phyloP scores from a whole-genome alignment of 2,888 invertebrate genomes.

The Acanthacorydalis orientalis region DNA sequence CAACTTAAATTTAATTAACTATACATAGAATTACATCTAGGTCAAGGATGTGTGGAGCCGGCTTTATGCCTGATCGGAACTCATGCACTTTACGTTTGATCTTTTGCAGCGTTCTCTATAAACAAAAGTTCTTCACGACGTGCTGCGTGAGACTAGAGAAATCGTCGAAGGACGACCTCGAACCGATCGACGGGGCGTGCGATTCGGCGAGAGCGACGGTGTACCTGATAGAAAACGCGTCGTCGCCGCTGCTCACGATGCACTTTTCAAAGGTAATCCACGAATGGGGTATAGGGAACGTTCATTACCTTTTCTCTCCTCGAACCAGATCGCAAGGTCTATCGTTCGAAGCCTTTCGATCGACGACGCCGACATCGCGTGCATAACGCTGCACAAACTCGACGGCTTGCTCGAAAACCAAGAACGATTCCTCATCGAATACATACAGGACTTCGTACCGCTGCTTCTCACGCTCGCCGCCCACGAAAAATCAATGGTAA shows the following conservation, averaged over 20 bases:
- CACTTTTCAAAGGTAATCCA: constrained; percentile 1
- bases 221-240: background rate
- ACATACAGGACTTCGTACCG: constrained; percentile 18
- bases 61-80: background rate
- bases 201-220: background rate
- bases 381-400: constrained; percentile 1
- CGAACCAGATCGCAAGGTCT: background rate
- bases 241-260: background rate
- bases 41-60: no score
- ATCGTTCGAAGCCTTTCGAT: background rate
- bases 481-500: constrained; percentile 20
- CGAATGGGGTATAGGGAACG: no score
- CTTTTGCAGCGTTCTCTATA: background rate
- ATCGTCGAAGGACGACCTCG: background rate
- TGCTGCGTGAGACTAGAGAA: background rate
- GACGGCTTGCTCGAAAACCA: background rate
- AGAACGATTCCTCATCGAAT: constrained; percentile 8
- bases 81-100: background rate
- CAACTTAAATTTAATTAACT: no score
- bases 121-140: background rate
- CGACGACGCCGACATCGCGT: background rate
- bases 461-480: constrained; percentile 17
- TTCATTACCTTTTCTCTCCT: background rate
- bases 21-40: no score
- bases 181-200: background rate